phyloP scores from a whole-genome alignment of 2,797 vertebrate genomes.

The Telmatherina bonti region DNA sequence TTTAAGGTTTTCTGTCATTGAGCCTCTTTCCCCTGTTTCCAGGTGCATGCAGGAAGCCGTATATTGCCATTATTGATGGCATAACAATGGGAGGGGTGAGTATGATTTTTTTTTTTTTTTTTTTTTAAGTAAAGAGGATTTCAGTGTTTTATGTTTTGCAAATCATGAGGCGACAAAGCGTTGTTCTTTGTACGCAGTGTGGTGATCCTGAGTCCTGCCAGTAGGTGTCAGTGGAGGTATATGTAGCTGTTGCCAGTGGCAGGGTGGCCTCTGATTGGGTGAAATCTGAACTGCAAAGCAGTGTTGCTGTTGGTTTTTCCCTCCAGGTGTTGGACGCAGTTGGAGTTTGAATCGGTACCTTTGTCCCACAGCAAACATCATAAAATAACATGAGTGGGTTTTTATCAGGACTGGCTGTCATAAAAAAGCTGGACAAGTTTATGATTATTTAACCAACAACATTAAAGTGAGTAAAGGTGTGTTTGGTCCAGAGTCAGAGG shows the following conservation, averaged over 20 bases:
- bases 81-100: conserved; percentile 99
- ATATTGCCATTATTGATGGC: conserved; percentile 93
- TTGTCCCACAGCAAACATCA: background rate
- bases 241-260: conserved; percentile 26
- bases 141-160: background rate
- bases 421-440: background rate
- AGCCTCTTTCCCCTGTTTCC: conserved; percentile 51
- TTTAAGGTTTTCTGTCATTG: background rate
- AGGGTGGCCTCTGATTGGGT: conserved; percentile 69
- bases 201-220: conserved; percentile 37
- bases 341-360: conserved; percentile 28
- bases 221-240: conserved; percentile 67
- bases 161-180: background rate
- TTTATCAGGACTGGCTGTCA: background rate
- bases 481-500: background rate
- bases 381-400: background rate
- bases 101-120: conserved; percentile 27
- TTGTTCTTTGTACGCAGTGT: background rate
- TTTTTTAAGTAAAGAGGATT: background rate
- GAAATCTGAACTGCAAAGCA: conserved; percentile 46
- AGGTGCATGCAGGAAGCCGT: conserved; percentile 90
- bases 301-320: conserved; percentile 43
- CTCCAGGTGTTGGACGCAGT: conserved; percentile 35
- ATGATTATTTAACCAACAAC: background rate
- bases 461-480: background rate